A percentile compares a stretch with the other conserved stretches of the same genome.
Evolutionary conservation across 2,797 vertebrate genomes (phyloP).

Genomic region (Urocyon cinereoargenteus): DNA sequence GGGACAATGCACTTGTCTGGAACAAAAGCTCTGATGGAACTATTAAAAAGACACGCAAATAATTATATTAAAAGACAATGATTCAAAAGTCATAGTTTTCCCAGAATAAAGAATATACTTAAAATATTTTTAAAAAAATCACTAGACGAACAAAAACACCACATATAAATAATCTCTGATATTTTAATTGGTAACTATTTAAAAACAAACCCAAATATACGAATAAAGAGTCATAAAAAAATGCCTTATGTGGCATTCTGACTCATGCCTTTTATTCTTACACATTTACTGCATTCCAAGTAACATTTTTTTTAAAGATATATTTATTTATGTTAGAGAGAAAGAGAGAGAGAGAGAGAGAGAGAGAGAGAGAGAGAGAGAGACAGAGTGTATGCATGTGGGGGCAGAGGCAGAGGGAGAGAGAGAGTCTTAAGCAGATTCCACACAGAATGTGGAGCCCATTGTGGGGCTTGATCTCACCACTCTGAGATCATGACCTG

Average conservation of each 20-base stretch:
- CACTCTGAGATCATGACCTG: background rate
- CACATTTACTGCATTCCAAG: slow-evolving; percentile 55
- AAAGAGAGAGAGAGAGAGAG: background rate
- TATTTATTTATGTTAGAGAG: background rate
- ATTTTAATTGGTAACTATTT: slow-evolving; percentile 63
- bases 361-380: background rate
- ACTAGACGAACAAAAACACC: slow-evolving; percentile 21
- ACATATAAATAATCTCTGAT: slow-evolving; percentile 10
- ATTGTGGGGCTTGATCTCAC: background rate
- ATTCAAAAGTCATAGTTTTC: slow-evolving; percentile 44
- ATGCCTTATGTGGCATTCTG: slow-evolving; percentile 24
- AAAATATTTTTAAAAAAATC: background rate
- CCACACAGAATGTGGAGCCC: background rate
- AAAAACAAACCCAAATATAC: slow-evolving; percentile 48
- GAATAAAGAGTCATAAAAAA: slow-evolving; percentile 68
- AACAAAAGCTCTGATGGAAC: slow-evolving; percentile 38
- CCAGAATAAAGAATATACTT: slow-evolving; percentile 29
- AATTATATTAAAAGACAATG: background rate
- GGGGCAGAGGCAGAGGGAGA: background rate
- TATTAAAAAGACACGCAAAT: slow-evolving; percentile 41
- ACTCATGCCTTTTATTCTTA: slow-evolving; percentile 46
- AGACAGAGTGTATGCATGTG: too few species aligned
- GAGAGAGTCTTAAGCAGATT: background rate
- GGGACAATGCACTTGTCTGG: slow-evolving; percentile 2
- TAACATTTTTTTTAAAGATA: background rate